Conservation (phyloP, 2,113 vertebrate species). For the Megatriorchis doriae region DNA sequence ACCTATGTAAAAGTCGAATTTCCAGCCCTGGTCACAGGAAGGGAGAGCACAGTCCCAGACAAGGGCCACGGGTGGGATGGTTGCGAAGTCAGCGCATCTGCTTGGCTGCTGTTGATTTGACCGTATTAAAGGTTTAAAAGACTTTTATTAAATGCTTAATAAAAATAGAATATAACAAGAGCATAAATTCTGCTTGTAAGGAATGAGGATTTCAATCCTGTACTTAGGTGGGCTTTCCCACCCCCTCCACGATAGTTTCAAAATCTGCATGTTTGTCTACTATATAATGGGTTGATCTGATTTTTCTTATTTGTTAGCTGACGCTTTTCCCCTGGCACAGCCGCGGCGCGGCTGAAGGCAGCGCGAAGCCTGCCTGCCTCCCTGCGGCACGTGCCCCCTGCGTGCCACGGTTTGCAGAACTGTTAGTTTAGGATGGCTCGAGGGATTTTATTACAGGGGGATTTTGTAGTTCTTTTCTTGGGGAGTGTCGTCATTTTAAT, state of each 20-base stretch:
- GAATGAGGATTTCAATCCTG: background rate
- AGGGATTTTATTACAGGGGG: no score
- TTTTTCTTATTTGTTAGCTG: background rate
- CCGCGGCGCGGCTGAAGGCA: background rate
- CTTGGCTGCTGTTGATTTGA: background rate
- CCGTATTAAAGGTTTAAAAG: background rate
- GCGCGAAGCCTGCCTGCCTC: background rate
- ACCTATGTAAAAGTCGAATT: accelerated
- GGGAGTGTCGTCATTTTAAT: no score
- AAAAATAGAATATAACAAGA: background rate
- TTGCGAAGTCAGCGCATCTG: background rate
- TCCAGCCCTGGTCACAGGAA: background rate
- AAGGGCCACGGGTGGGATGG: accelerated
- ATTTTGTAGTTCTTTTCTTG: background rate
- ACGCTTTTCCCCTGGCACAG: background rate
- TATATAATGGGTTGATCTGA: accelerated
- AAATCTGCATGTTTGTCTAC: accelerated
- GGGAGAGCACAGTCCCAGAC: background rate
- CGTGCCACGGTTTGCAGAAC: accelerated
- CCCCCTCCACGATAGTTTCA: background rate
- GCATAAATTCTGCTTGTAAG: background rate
- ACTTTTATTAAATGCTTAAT: background rate
- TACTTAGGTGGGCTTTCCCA: accelerated
- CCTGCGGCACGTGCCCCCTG: background rate
- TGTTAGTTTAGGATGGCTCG: background rate